Conservation (phyloP, 1,140 invertebrate species). For the Dendrolimus punctatus region DNA sequence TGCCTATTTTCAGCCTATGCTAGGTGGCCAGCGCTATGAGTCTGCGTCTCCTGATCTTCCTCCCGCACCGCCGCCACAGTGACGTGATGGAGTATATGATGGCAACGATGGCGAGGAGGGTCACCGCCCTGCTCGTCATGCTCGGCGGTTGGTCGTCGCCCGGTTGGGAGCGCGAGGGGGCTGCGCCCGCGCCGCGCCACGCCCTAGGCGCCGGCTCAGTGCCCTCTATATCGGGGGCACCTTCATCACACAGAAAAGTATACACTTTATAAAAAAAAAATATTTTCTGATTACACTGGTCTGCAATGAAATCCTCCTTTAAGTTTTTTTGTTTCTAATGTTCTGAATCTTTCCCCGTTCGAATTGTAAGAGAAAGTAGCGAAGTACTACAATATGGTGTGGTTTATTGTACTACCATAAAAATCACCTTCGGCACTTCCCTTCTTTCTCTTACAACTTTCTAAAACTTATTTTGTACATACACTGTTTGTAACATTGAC, state of each 20-base stretch:
- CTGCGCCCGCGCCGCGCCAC: conserved; percentile 49
- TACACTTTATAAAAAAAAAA: background rate
- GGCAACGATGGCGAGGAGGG: conserved; percentile 29
- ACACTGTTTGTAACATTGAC: too few species aligned
- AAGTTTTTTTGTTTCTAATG: too few species aligned
- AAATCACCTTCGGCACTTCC: too few species aligned
- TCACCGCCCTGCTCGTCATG: conserved; percentile 25
- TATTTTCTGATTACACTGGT: background rate
- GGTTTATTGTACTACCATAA: too few species aligned
- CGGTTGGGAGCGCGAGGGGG: conserved; percentile 25
- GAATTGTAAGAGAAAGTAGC: too few species aligned
- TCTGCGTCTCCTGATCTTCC: conserved; percentile 41
- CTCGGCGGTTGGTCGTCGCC: conserved; percentile 15
- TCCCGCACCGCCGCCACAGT: conserved; percentile 46
- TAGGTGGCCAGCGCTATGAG: conserved; percentile 51
- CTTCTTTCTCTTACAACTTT: too few species aligned
- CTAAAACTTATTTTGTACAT: too few species aligned
- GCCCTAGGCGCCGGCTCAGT: conserved; percentile 47
- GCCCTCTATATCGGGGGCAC: conserved; percentile 46
- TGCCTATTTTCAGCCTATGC: conserved; percentile 12
- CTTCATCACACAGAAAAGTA: conserved; percentile 14
- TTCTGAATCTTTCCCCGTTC: too few species aligned
- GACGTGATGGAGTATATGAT: conserved; percentile 34
- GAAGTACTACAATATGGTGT: too few species aligned
- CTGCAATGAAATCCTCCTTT: too few species aligned